Base-by-base conservation (phyloP, 2,888 invertebrate species). In the Dryococelus australis region DNA sequence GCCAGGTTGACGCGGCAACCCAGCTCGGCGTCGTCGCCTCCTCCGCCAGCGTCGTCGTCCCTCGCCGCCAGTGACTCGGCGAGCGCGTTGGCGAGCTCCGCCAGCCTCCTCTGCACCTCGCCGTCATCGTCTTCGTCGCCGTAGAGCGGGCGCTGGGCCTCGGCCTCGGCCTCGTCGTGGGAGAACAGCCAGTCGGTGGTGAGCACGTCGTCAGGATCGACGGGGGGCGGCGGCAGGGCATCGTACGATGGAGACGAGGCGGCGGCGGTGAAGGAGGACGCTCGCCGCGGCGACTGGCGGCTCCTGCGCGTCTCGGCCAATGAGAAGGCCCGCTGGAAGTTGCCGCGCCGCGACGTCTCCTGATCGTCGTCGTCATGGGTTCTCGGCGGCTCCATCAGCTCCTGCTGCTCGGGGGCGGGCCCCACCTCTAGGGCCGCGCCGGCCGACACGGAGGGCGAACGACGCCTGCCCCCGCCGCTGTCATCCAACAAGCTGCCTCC, bases 1-100 rank as follows among this genome's bases (percentile, higher is more conserved):
- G 51, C 88, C 43, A 87, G 85, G 85, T 88, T 88, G 81, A 47
- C 53, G 81, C 27, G 43, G 20, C 65, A 65, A 24, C 65, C 65
- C 20, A 5, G 13, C 9, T 47, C 47, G 24, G 83, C 84, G 84
- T 27, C 84, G 86, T 24, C 86, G 86, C 26, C 53, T 51, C n/a
- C n/a, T n/a, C n/a, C n/a, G n/a, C n/a, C n/a, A n/a, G n/a, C 78
- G 65, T 47, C 47, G 47, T 47, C 6, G 65, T 65, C 65, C 65
- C 24, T 24, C 65, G 65, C 65, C 35, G 86, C 81, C 84, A 65
- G 78, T 8, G 20, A 43, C 51, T 35, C 86, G 27, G 86, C 86
- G 20, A 86, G 65, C 12, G 86, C 86, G 51, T 27, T 43, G 35
- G 86, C 65, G 20, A 53, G 78, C 35, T 78, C 53, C 51, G 86